A percentile compares a stretch with the other conserved stretches of the same genome.
These are phyloP conservation scores for Cyprinodon tularosa DNA, from an alignment of 2,113 vertebrate species.

Conservation along the genomic window DNA sequence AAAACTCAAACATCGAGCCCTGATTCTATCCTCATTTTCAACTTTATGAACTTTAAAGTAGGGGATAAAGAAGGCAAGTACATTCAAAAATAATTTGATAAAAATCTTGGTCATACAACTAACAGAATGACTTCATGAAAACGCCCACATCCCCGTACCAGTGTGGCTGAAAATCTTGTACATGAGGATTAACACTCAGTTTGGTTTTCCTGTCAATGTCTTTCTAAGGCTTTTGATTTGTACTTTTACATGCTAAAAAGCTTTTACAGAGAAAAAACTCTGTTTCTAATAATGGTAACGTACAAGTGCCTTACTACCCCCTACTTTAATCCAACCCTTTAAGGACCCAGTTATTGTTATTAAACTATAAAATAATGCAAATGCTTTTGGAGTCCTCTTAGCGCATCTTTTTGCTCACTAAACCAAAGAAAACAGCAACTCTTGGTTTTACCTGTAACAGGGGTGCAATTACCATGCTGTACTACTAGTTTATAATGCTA, in stretches of 20 bases:
- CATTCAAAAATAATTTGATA: neutral
- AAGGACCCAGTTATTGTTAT: constrained; percentile 60
- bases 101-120: neutral
- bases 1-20: neutral
- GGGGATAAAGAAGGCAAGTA: neutral
- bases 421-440: too few species aligned
- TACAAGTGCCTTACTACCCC: neutral
- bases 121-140: too few species aligned
- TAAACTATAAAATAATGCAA: neutral
- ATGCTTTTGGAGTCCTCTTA: neutral
- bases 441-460: constrained; percentile 14
- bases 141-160: too few species aligned
- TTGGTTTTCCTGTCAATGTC: too few species aligned
- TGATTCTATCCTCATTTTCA: neutral
- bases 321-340: constrained; percentile 62
- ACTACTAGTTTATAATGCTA: neutral
- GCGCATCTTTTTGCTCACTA: too few species aligned
- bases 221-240: neutral
- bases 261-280: too few species aligned
- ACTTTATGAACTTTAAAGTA: neutral
- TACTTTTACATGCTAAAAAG: neutral
- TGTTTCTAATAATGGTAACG: neutral
- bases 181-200: too few species aligned
- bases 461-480: constrained; percentile 4
- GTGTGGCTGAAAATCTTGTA: too few species aligned